phyloP scores from a whole-genome alignment of 2,113 vertebrate genomes.

The Tetrax tetrax region DNA sequence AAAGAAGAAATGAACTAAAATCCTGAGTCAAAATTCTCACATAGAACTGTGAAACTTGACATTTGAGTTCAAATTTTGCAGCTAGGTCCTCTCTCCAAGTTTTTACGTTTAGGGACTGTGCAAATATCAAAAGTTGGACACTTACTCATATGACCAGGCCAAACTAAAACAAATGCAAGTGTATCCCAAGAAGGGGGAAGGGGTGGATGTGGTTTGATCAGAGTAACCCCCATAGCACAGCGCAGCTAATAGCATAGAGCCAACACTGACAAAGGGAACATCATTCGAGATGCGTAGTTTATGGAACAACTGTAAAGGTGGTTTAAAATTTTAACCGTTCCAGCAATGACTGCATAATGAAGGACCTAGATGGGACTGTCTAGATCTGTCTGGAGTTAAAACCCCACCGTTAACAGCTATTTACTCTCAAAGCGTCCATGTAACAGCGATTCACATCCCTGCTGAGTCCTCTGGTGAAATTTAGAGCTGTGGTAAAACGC shows the following conservation, averaged over 20 bases:
- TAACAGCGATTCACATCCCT: not conserved
- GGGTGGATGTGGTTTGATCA: not conserved
- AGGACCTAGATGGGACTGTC: not conserved
- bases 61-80: not conserved
- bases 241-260: not conserved
- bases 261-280: not conserved
- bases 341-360: not conserved
- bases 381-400: not conserved
- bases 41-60: not conserved
- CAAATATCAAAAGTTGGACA: not conserved
- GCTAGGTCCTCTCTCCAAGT: not conserved
- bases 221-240: not conserved
- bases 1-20: not conserved
- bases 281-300: not conserved
- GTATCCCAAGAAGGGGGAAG: not conserved
- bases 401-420: not conserved
- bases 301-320: not conserved
- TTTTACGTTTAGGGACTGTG: not conserved
- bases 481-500: not conserved
- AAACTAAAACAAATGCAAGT: not conserved
- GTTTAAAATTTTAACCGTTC: not conserved
- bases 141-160: not conserved
- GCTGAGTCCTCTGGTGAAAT: not conserved
- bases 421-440: not conserved
- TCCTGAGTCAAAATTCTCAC: not conserved